Conservation (phyloP, 1,140 invertebrate genomes). For the Drosophila baimaii region DNA sequence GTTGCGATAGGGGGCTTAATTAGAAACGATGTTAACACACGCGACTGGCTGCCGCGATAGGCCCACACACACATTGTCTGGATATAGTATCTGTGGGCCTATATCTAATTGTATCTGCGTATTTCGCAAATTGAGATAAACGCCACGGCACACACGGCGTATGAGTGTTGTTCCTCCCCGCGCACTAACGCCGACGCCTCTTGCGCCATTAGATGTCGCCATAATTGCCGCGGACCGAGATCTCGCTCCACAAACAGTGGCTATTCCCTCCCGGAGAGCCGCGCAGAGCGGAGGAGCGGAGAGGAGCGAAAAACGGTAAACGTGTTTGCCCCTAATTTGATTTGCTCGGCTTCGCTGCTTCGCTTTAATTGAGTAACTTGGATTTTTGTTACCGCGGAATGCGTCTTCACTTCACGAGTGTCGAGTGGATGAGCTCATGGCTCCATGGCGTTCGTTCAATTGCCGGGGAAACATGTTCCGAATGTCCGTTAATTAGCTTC, state of each 20-base stretch:
- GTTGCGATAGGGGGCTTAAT: conserved; percentile 46
- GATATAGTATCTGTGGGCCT: conserved; percentile 29
- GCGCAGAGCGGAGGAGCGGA: too few species aligned
- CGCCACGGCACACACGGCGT: conserved; percentile 31
- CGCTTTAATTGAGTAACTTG: conserved; percentile 61
- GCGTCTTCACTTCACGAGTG: conserved; percentile 15
- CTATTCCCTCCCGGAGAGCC: too few species aligned
- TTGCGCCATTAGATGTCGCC: conserved; percentile 28
- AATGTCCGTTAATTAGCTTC: conserved; percentile 61
- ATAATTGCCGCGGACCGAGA: conserved; percentile 53
- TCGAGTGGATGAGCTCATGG: conserved; percentile 62
- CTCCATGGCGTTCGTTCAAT: conserved; percentile 41
- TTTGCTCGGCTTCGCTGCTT: conserved; percentile 44
- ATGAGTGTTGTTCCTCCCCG: conserved; percentile 34
- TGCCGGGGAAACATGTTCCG: conserved; percentile 44
- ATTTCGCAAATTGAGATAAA: conserved; percentile 72
- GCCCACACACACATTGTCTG: conserved; percentile 21
- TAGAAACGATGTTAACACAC: conserved; percentile 73
- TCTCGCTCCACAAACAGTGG: conserved; percentile 1
- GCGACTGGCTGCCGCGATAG: conserved; percentile 39
- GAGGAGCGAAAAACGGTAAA: conserved; percentile 51
- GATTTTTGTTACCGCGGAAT: conserved; percentile 47
- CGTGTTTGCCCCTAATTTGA: conserved; percentile 76
- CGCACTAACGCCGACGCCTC: not conserved
- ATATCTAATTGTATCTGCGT: conserved; percentile 57